Base-by-base conservation (phyloP, 2,113 vertebrate species). In the Jacana jacana region DNA sequence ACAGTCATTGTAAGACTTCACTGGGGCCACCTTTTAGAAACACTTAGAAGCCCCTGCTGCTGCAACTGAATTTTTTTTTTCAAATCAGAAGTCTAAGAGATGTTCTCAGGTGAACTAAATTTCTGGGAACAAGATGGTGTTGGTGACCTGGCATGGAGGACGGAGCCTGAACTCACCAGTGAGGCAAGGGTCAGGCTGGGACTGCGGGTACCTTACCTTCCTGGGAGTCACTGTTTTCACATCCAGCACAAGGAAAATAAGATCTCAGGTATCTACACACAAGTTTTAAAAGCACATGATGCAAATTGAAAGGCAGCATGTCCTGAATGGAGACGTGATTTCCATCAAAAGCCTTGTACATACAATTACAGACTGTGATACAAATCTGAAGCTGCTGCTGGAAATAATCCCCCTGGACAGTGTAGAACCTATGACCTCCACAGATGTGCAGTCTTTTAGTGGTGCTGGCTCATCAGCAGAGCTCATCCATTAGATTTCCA, bases 111-210 rank as follows among this genome's bases (percentile, higher is more conserved):
- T 60, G 44, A 85, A 64, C 24, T 27, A 28, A 64, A 84, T n/a
- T 64, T 19, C 65, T 81, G 65, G 76, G 80, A 6, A 17, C 4
- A 5, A 35, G 31, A 17, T 25, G 31, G 10, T 84, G 57, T 15
- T 0, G 0, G 30, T 40, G 65, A 54, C 18, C 24, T 57, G 13
- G 0, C 8, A 9, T 13, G 64, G 54, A 78, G 31, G 33, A 82
- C 76, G 23, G 48, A 76, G 70, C 33, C 3, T 7, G 51, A 37
- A 42, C 49, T 48, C 19, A 25, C 39, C 1, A 7, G n/a, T 4
- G 28, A 68, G 61, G 40, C 2, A 33, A 70, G 42, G 63, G 15
- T 11, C 60, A 39, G 44, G 25, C 27, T 78, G 60, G 27, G 40
- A 14, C n/a, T 58, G 37, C 2, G 7, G 35, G 5, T 48, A 40